Conservation (phyloP, 2,113 vertebrate genomes). For the Alosa alosa region DNA sequence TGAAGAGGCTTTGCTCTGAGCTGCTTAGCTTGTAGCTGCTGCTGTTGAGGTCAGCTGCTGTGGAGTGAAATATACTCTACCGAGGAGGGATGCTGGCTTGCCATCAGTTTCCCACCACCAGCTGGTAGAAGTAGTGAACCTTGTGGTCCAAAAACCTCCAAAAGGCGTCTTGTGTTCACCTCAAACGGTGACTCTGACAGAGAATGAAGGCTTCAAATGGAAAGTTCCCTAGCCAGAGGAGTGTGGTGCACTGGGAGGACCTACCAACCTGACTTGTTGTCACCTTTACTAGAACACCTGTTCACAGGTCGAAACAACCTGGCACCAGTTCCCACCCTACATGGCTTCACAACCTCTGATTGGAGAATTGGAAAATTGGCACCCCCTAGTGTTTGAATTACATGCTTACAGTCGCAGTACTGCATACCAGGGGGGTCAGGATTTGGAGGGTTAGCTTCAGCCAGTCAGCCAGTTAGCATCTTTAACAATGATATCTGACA, state of each 20-base stretch:
- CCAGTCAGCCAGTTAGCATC: too few relatives aligned
- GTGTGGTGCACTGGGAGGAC: background rate
- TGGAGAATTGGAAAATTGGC: background rate
- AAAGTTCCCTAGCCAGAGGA: background rate
- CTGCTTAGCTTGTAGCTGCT: background rate
- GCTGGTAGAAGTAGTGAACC: background rate
- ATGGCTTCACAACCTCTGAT: background rate
- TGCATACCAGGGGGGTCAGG: background rate
- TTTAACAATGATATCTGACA: too few relatives aligned
- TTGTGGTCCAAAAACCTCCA: background rate
- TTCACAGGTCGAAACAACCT: background rate
- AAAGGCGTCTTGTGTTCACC: background rate
- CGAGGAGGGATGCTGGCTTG: background rate
- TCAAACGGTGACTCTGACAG: background rate
- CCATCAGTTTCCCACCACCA: too few relatives aligned
- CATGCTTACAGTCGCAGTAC: background rate
- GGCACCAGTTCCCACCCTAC: background rate
- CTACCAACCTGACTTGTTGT: background rate
- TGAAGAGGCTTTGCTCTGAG: background rate
- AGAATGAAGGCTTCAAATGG: background rate
- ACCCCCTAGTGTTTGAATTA: background rate
- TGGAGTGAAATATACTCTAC: background rate
- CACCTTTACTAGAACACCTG: background rate
- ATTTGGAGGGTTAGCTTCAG: too few relatives aligned
- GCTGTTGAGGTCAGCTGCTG: background rate